phyloP scores from a whole-genome alignment of 1,140 invertebrate species.

The Ips typographus region DNA sequence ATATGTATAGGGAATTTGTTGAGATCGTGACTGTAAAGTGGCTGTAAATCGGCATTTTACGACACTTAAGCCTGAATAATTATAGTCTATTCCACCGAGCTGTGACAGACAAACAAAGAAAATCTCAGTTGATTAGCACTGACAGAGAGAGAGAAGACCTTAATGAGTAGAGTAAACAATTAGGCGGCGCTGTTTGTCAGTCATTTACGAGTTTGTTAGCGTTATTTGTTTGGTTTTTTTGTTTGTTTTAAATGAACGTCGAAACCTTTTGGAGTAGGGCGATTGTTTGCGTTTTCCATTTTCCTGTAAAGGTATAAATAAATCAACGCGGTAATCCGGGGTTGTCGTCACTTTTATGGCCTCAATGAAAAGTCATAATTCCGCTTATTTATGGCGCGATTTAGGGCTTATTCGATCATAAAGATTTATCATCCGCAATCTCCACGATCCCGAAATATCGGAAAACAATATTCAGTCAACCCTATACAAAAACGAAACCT shows the following conservation, averaged over 20 bases:
- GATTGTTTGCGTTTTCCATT: no score
- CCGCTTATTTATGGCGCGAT: conserved; percentile 8
- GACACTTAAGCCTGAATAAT: no score
- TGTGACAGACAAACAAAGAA: conserved; percentile 8
- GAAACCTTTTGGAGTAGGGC: no score
- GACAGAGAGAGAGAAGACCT: conserved; percentile 5
- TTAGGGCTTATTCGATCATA: conserved; percentile 15
- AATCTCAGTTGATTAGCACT: conserved; percentile 13
- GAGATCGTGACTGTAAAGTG: no score
- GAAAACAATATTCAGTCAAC: conserved; percentile 13
- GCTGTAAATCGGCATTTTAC: no score
- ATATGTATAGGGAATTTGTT: no score
- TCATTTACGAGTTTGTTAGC: conserved; percentile 10
- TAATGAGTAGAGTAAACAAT: conserved; percentile 13
- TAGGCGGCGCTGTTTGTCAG: conserved; percentile 9
- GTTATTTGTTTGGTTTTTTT: conserved; percentile 2
- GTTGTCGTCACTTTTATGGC: no score
- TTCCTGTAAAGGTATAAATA: no score
- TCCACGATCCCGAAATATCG: conserved; percentile 10
- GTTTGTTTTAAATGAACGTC: no score
- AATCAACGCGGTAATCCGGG: no score
- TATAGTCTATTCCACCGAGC: background rate
- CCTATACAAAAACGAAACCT: background rate
- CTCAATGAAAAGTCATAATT: conserved; percentile 3
- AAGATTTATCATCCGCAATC: conserved; percentile 14